These are phyloP conservation scores for Arizona elegans DNA, from an alignment of 2,113 vertebrate species.

Conservation along the genomic window DNA sequence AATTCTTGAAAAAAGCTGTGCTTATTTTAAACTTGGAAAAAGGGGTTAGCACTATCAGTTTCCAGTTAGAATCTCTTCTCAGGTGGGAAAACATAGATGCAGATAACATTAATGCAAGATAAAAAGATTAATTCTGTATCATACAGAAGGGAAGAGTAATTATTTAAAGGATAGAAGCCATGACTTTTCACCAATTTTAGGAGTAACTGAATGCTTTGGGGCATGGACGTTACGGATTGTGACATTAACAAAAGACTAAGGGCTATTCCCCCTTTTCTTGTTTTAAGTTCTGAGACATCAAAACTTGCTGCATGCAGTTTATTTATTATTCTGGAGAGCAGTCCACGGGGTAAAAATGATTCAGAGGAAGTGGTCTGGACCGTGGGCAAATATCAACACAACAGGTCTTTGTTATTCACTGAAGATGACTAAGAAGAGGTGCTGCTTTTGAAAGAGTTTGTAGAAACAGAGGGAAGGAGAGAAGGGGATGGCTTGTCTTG, in stretches of 20 bases:
- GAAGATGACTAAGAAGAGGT: not conserved
- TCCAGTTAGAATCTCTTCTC: not conserved
- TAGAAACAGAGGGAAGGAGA: not conserved
- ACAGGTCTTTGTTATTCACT: not conserved
- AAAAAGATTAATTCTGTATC: not conserved
- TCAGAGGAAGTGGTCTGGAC: not conserved
- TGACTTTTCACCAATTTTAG: not conserved
- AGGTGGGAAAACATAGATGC: constrained; percentile 29
- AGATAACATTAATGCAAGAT: not conserved
- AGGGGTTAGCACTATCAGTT: constrained; percentile 22
- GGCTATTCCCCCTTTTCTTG: not conserved
- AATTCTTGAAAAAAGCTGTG: constrained; percentile 36
- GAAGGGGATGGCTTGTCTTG: not conserved
- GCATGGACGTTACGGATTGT: not conserved
- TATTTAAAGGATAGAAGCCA: not conserved
- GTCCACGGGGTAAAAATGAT: not conserved
- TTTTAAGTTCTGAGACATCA: not conserved
- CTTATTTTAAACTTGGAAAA: constrained; percentile 36
- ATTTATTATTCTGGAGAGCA: not conserved
- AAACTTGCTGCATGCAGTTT: not conserved
- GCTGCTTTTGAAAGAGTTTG: not conserved
- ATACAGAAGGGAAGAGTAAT: not conserved
- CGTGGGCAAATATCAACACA: not conserved
- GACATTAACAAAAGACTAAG: not conserved
- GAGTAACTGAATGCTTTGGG: not conserved